Conservation (phyloP, 2,888 invertebrate genomes). For the Cyclophora punctaria region DNA sequence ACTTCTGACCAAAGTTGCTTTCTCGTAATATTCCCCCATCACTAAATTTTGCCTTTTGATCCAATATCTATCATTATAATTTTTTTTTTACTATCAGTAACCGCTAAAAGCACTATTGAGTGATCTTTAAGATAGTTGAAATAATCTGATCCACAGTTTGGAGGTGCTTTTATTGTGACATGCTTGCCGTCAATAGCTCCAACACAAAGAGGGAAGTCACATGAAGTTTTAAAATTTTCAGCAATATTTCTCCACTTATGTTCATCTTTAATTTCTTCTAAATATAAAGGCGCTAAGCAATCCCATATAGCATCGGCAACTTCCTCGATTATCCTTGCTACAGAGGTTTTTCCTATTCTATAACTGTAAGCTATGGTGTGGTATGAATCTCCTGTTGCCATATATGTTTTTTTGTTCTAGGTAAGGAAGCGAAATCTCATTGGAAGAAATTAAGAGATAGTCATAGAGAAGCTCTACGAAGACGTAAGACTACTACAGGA, state of each 20-base stretch:
- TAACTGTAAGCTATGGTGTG: not conserved
- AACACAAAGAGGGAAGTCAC: not conserved
- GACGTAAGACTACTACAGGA: constrained; percentile 9
- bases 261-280: not conserved
- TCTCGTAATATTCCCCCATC: constrained; percentile 12
- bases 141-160: constrained; percentile 7
- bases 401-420: constrained; percentile 6
- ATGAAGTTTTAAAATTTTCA: not conserved
- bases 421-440: constrained; percentile 19
- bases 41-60: constrained; percentile 13
- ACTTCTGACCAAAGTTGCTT: constrained; percentile 9
- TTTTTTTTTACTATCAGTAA: constrained; percentile 9
- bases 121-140: constrained; percentile 9
- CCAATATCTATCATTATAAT: constrained; percentile 12
- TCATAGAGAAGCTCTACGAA: constrained; percentile 19
- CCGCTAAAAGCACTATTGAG: constrained; percentile 11
- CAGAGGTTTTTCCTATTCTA: not conserved
- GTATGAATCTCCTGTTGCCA: not conserved
- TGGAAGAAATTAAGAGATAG: constrained; percentile 23
- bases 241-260: not conserved
- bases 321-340: not conserved
- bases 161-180: constrained; percentile 3
- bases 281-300: too few species aligned
- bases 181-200: constrained; percentile 1
- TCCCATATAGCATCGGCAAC: not conserved